Conservation (phyloP, 2,113 vertebrate genomes). For the Fukomys damarensis region DNA sequence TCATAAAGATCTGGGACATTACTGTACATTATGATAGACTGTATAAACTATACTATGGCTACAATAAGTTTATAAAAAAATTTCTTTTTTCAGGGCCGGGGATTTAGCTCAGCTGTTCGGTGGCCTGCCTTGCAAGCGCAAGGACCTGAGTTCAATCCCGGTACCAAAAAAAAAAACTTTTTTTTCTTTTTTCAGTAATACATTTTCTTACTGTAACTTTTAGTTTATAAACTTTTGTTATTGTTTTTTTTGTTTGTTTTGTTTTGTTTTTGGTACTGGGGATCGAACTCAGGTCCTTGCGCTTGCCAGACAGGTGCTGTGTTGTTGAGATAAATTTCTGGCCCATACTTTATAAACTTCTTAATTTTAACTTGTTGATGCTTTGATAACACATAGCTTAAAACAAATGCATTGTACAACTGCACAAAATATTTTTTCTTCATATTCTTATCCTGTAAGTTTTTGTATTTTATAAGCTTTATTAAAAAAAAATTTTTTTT, state of each 20-base stretch:
- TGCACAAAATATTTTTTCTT: not conserved
- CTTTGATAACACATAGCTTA: not conserved
- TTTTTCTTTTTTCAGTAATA: not conserved
- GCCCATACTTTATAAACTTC: not conserved
- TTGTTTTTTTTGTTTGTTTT: too few species aligned
- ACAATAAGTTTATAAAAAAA: not conserved
- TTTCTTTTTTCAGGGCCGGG: not conserved
- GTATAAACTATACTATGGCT: not conserved
- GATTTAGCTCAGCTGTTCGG: too few species aligned
- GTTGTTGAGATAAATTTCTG: too few species aligned
- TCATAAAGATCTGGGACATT: too few species aligned
- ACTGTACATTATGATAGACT: too few species aligned
- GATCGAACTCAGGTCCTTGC: too few species aligned
- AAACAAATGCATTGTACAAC: not conserved
- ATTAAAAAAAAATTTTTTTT: too few species aligned
- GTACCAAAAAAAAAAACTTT: too few species aligned
- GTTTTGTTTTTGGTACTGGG: too few species aligned
- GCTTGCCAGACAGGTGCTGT: too few species aligned
- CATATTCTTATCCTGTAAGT: not conserved
- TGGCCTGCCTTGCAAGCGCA: too few species aligned
- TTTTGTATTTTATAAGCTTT: not conserved
- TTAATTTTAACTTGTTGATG: not conserved
- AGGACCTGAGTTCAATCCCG: too few species aligned
- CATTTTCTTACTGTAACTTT: not conserved
- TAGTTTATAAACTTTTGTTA: not conserved